phyloP scores from a whole-genome alignment of 2,888 invertebrate genomes.

The Homarus gammarus region DNA sequence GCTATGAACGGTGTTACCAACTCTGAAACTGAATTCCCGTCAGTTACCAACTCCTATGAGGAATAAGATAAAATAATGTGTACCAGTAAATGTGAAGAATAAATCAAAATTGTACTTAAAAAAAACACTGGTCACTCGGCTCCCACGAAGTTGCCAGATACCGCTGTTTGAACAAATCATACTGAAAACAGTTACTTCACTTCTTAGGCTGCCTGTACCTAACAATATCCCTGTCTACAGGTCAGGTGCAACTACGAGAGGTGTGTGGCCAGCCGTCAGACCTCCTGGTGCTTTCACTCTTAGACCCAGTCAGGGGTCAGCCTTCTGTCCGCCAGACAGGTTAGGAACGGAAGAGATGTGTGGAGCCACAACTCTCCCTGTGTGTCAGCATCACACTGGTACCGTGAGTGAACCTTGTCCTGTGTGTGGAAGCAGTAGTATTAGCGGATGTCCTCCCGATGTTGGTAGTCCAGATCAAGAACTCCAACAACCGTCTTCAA shows the following conservation, averaged over 20 bases:
- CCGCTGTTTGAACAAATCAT: too few species aligned
- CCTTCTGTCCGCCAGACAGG: conserved; percentile 84
- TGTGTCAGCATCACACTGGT: conserved; percentile 60
- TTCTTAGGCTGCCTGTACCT: too few species aligned
- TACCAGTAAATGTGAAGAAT: too few species aligned
- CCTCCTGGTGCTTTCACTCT: conserved; percentile 87
- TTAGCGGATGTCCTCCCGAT: conserved; percentile 36
- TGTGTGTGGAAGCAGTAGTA: conserved; percentile 47
- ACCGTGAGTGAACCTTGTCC: conserved; percentile 58
- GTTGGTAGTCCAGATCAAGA: conserved; percentile 48
- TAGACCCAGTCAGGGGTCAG: conserved; percentile 89
- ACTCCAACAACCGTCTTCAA: conserved; percentile 44
- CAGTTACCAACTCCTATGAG: too few species aligned
- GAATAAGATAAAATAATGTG: too few species aligned
- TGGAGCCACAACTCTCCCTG: conserved; percentile 57
- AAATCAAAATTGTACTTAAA: too few species aligned
- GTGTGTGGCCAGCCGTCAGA: conserved; percentile 80
- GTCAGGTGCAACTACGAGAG: conserved; percentile 56
- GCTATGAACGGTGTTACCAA: too few species aligned
- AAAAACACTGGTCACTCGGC: too few species aligned
- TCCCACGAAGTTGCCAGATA: too few species aligned
- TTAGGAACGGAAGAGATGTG: conserved; percentile 55
- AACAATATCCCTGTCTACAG: conserved; percentile 22
- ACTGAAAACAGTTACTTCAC: too few species aligned
- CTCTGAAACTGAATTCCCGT: too few species aligned